Evolutionary conservation across 2,888 invertebrate genomes (phyloP), one percentile per base, ranked within the genome.

Genomic region (Pollenia angustigena): DNA sequence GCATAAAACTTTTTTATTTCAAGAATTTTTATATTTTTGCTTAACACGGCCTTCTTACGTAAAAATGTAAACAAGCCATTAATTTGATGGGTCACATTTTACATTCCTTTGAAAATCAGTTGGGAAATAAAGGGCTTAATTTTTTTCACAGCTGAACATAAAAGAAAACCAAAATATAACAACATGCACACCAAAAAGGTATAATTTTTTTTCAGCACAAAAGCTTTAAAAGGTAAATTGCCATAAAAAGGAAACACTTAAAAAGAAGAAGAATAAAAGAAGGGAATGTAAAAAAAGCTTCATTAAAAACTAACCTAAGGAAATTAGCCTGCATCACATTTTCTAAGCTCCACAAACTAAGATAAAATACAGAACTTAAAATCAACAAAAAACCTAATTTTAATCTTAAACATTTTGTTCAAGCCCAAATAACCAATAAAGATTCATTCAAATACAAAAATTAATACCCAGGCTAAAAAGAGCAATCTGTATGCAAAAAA

Each of bases 181-280:
- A 48, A 46, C 11, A 64, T 32, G 32, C 32, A 32, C 32, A 32
- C 4, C 32, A 32, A 32, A 66, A 23, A 60, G 10, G 23, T 48
- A 60, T 2, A 40, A 14, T 58, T 14, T n/a, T 58, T 56, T 18
- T 18, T 14, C 2, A 14, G 44, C 6, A 62, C 11, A 32, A 50
- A 50, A 23, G 50, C n/a, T 62, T 50, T 75, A 62, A 62, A 66
- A 75, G 74, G 74, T 62, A 75, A 66, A 62, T 75, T 60, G 74
- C 50, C 40, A 32, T 62, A 16, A 75, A 40, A 46, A 60, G 9
- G 23, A 32, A 40, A 62, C 74, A 75, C 62, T 62, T 58, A 54
- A 52, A 12, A 46, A 9, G n/a, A 46, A 9, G n/a, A 58, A 58
- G 48, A 60, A 72, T 50, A 40, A 46, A 40, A 50, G 0, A 58